phyloP scores from a whole-genome alignment of 2,113 vertebrate genomes.

The Neodon shergylaensis region DNA sequence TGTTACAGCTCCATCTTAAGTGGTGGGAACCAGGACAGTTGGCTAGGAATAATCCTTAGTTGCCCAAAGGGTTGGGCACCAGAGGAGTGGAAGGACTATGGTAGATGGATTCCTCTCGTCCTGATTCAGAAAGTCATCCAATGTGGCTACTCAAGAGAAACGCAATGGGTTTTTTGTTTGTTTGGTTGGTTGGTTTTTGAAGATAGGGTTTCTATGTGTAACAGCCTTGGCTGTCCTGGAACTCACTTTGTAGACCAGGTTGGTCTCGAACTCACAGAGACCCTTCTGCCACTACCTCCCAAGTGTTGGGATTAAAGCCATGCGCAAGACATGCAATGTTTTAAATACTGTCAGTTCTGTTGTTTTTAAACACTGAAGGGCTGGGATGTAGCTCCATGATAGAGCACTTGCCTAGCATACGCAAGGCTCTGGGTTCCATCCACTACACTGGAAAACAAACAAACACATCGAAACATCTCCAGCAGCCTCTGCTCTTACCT shows the following conservation, averaged over 20 bases:
- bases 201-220: too few relatives aligned
- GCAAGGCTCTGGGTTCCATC: background rate
- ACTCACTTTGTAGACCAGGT: too few relatives aligned
- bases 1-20: background rate
- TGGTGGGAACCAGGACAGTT: background rate
- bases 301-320: too few relatives aligned
- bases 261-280: too few relatives aligned
- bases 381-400: background rate
- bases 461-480: background rate
- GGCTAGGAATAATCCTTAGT: background rate
- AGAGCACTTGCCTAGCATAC: background rate
- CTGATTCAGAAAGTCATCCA: background rate
- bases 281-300: too few relatives aligned
- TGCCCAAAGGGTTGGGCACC: background rate
- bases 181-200: too few relatives aligned
- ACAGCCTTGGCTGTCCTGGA: too few relatives aligned
- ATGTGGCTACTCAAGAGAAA: background rate
- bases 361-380: background rate
- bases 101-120: background rate
- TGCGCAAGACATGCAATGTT: background rate
- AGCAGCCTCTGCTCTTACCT: background rate
- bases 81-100: too few relatives aligned
- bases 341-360: background rate
- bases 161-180: background rate
- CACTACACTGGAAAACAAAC: background rate